These are phyloP conservation scores for Micrasema minimum DNA, from an alignment of 1,140 invertebrate species.

Conservation along the genomic window DNA sequence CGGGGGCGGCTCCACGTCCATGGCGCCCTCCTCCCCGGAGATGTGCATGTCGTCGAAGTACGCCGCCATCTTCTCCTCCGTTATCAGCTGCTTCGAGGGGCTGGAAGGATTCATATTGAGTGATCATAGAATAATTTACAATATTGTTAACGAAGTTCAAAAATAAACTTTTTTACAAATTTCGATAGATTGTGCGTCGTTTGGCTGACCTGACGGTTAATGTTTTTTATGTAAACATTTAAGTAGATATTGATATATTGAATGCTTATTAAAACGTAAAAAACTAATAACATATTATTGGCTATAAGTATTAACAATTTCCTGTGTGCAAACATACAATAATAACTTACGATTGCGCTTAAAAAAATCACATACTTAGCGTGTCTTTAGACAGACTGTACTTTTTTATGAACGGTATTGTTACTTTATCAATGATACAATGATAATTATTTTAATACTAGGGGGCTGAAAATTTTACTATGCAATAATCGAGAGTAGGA, in stretches of 20 bases:
- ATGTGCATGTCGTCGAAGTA: constrained; percentile 80
- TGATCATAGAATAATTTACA: neutral
- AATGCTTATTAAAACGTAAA: too few species aligned
- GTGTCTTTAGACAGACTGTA: too few species aligned
- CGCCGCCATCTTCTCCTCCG: constrained; percentile 83
- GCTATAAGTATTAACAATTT: too few species aligned
- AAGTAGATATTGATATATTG: too few species aligned
- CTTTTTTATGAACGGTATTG: neutral
- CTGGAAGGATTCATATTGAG: constrained; percentile 52
- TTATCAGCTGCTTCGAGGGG: constrained; percentile 79
- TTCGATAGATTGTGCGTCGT: too few species aligned
- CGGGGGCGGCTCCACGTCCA: constrained; percentile 10
- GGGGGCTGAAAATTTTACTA: neutral
- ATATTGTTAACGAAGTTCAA: neutral
- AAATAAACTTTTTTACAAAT: neutral
- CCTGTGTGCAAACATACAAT: too few species aligned
- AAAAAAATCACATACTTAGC: too few species aligned
- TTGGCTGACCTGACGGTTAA: too few species aligned
- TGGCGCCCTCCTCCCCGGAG: constrained; percentile 61
- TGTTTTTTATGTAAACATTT: too few species aligned
- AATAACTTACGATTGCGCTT: too few species aligned
- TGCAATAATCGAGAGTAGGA: neutral
- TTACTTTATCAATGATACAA: neutral
- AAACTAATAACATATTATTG: too few species aligned
- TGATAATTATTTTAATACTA: neutral